These are phyloP conservation scores for Allobates femoralis DNA, from an alignment of 2,797 vertebrate species.

Conservation along the genomic window DNA sequence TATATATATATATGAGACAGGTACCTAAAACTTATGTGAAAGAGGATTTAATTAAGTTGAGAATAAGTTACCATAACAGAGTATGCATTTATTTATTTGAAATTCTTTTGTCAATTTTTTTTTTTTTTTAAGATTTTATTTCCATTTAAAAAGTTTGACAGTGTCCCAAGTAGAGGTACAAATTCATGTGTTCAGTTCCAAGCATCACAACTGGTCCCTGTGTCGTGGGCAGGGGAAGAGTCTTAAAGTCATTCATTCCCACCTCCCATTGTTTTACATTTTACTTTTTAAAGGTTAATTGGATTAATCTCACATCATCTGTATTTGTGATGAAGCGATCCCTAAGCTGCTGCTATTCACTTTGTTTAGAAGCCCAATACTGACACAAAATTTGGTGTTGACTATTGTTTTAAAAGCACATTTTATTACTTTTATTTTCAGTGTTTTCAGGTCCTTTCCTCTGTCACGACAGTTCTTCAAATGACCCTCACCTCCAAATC, in stretches of 20 bases:
- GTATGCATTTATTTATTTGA: slow-evolving; percentile 95
- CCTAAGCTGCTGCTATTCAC: slow-evolving; percentile 42
- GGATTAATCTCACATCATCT: slow-evolving; percentile 61
- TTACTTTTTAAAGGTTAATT: slow-evolving; percentile 7
- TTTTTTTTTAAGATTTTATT: slow-evolving; percentile 68
- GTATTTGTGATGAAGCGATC: slow-evolving; percentile 8
- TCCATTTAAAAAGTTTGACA: slow-evolving; percentile 68
- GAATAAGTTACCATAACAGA: slow-evolving; percentile 86
- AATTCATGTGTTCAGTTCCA: slow-evolving; percentile 68
- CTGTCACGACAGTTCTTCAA: slow-evolving; percentile 25
- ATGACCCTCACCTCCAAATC: slow-evolving; percentile 66
- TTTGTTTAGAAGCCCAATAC: slow-evolving; percentile 18
- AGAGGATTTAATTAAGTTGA: slow-evolving; percentile 71
- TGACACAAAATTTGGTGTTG: neutral
- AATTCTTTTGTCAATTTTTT: slow-evolving; percentile 73
- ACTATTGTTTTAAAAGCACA: slow-evolving; percentile 18
- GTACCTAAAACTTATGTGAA: slow-evolving; percentile 83
- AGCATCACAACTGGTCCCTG: slow-evolving; percentile 69
- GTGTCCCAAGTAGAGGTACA: slow-evolving; percentile 74
- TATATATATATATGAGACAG: slow-evolving; percentile 77
- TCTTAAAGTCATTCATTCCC: slow-evolving; percentile 48
- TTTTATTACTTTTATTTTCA: slow-evolving; percentile 22
- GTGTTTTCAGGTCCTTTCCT: slow-evolving; percentile 25
- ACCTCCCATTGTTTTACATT: neutral
- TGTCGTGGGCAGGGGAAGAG: slow-evolving; percentile 33